Conservation (phyloP, 2,113 vertebrate species). For the Heterotis niloticus region DNA sequence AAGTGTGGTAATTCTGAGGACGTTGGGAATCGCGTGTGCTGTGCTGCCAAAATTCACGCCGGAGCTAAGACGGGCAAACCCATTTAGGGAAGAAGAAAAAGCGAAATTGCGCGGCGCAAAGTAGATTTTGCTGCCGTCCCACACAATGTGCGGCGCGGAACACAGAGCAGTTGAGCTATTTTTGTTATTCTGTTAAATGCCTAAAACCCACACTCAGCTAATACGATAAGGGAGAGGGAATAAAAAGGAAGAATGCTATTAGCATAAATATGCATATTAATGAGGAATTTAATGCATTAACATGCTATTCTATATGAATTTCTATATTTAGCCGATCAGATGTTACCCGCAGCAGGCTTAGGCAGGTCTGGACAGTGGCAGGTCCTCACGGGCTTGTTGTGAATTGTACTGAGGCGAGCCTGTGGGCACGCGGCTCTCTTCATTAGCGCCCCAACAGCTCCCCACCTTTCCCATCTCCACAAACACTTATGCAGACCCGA, state of each 20-base stretch:
- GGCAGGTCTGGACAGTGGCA: background rate
- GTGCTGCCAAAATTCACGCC: background rate
- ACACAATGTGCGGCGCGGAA: background rate
- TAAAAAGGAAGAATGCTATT: background rate
- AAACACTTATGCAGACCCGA: background rate
- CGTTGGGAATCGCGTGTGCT: background rate
- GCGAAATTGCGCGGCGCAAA: background rate
- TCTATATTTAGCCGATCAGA: background rate
- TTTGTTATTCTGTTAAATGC: background rate
- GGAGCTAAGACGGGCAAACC: background rate
- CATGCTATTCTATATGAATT: background rate
- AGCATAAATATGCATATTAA: conserved; percentile 25
- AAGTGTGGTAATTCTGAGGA: background rate
- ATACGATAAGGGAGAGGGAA: background rate
- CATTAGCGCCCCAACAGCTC: too few relatives aligned
- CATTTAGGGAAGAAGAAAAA: too few relatives aligned
- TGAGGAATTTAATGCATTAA: background rate
- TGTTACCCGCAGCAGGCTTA: background rate
- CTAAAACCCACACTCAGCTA: background rate
- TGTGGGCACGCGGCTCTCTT: too few relatives aligned
- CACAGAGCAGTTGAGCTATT: background rate
- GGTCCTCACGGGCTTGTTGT: background rate
- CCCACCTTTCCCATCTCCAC: too few relatives aligned
- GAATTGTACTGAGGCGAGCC: too few relatives aligned
- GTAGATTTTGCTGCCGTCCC: background rate